Conservation (phyloP, 1,140 invertebrate genomes). For the Trissolcus basalis region DNA sequence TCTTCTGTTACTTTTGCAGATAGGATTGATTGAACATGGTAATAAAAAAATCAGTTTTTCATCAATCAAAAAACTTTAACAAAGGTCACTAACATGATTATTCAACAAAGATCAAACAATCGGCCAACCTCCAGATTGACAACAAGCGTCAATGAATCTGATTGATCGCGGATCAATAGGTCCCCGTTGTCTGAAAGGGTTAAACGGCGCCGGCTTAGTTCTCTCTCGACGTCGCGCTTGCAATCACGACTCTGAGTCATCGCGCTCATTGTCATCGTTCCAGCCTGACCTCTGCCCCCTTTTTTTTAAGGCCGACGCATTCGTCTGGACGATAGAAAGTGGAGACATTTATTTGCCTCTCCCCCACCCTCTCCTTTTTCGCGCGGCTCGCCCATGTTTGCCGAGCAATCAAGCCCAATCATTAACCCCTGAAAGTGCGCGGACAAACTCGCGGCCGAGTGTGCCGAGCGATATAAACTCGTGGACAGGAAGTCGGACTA, state of each 20-base stretch:
- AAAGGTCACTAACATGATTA: constrained; percentile 4
- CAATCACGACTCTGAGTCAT: constrained; percentile 76
- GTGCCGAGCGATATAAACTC: constrained; percentile 55
- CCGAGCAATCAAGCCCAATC: constrained; percentile 75
- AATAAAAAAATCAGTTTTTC: too few relatives aligned
- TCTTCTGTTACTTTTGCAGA: too few relatives aligned
- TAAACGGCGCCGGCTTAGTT: constrained; percentile 70
- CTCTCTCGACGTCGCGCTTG: constrained; percentile 68
- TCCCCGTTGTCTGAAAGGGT: constrained; percentile 63
- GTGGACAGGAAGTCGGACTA: constrained; percentile 75
- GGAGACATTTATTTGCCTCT: constrained; percentile 10
- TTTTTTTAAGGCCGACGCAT: constrained; percentile 31
- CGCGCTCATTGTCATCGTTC: constrained; percentile 53
- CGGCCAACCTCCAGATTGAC: constrained; percentile 20
- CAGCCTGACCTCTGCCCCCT: constrained; percentile 51
- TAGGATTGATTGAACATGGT: too few relatives aligned
- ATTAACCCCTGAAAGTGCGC: constrained; percentile 70
- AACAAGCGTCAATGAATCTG: constrained; percentile 70
- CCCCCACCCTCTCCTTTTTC: neutral
- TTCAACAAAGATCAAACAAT: constrained; percentile 21
- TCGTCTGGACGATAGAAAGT: constrained; percentile 16
- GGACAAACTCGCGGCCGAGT: constrained; percentile 61
- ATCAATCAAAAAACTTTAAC: neutral
- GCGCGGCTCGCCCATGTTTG: constrained; percentile 73
- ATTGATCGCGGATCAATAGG: constrained; percentile 75